Percentiles rank a stretch among this genome's conserved stretches.
These are phyloP conservation scores for Meda fulgida DNA, from an alignment of 2,797 vertebrate genomes.

Conservation along the genomic window DNA sequence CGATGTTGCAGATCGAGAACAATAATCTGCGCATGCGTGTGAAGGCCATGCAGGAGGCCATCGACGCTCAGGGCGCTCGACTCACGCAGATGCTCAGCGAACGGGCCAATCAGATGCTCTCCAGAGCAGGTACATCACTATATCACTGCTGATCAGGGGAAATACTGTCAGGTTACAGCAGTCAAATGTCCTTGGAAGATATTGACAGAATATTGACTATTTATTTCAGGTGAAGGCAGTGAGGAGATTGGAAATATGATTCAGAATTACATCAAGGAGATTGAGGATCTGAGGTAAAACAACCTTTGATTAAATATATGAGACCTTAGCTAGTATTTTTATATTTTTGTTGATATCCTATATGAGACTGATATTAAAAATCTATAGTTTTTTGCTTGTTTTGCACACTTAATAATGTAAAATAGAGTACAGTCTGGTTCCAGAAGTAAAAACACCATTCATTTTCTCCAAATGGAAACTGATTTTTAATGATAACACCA, in stretches of 20 bases:
- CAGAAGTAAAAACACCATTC: neutral
- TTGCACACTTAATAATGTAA: neutral
- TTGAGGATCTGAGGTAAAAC: slow-evolving; percentile 92
- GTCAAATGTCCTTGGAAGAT: neutral
- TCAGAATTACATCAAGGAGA: slow-evolving; percentile 96
- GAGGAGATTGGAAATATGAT: slow-evolving; percentile 98
- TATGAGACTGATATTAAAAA: neutral
- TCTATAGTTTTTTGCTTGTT: neutral
- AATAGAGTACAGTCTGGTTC: neutral
- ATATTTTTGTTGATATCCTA: neutral
- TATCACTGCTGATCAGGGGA: neutral
- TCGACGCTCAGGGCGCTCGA: slow-evolving; percentile 85
- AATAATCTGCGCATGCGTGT: slow-evolving; percentile 91
- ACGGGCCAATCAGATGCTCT: slow-evolving; percentile 89
- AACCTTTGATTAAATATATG: neutral
- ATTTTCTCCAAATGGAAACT: neutral
- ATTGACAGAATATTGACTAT: neutral
- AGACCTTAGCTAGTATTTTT: neutral
- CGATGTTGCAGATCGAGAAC: slow-evolving; percentile 95
- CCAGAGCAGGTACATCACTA: slow-evolving; percentile 81
- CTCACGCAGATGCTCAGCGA: slow-evolving; percentile 91
- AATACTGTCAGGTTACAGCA: neutral
- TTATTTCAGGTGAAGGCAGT: slow-evolving; percentile 87
- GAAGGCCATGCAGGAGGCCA: slow-evolving; percentile 96
- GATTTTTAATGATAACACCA: neutral